These are phyloP conservation scores for Polyommatus iphigenia DNA, from an alignment of 2,888 invertebrate genomes.

Conservation along the genomic window DNA sequence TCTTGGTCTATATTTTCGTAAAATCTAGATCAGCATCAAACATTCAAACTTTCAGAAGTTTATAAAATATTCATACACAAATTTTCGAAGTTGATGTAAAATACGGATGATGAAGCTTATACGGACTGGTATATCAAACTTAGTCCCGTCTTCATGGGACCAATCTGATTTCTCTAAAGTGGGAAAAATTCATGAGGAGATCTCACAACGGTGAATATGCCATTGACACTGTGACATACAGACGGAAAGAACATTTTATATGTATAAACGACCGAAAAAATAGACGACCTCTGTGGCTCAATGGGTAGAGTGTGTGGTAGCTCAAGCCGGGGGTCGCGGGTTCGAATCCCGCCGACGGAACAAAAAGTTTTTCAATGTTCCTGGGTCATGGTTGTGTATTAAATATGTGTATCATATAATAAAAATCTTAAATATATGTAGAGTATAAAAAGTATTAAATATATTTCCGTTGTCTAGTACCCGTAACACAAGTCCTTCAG, in stretches of 20 bases:
- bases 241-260: neutral
- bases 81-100: slow-evolving; percentile 16
- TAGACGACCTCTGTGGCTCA: too few relatives aligned
- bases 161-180: slow-evolving; percentile 54
- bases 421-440: too few relatives aligned
- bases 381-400: too few relatives aligned
- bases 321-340: too few relatives aligned
- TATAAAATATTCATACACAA: slow-evolving; percentile 29
- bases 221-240: slow-evolving; percentile 44
- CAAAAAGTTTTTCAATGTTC: too few relatives aligned
- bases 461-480: too few relatives aligned
- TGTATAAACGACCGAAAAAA: too few relatives aligned
- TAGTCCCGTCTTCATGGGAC: slow-evolving; percentile 36
- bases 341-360: too few relatives aligned
- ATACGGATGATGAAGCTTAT: slow-evolving; percentile 16
- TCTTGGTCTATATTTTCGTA: neutral
- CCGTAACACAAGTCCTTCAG: too few relatives aligned
- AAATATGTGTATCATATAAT: too few relatives aligned
- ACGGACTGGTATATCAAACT: slow-evolving; percentile 28
- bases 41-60: neutral
- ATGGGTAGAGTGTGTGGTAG: too few relatives aligned
- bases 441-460: too few relatives aligned
- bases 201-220: slow-evolving; percentile 47
- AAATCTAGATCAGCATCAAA: neutral
- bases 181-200: slow-evolving; percentile 57